A percentile compares a stretch with the other conserved stretches of the same genome.
Evolutionary conservation across 2,888 invertebrate species (phyloP).

Genomic region (Coronaproctus castanopsis): DNA sequence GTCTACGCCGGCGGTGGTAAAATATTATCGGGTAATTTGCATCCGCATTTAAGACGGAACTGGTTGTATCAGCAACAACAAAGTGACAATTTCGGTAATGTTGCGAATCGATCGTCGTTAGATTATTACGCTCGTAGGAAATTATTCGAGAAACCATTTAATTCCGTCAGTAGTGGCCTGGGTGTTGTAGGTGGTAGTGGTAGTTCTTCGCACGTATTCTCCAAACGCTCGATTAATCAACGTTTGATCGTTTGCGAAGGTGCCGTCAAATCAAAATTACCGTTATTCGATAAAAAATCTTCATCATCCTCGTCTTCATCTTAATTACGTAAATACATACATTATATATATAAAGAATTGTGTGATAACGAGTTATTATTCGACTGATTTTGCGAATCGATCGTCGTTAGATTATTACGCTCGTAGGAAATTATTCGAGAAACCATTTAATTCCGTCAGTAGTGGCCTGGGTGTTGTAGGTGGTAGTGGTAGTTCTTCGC

Average conservation of each 20-base stretch:
- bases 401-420: slow-evolving; percentile 7
- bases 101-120: slow-evolving; percentile 4
- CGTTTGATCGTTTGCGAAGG: slow-evolving; percentile 63
- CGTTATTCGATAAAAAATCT: slow-evolving; percentile 59
- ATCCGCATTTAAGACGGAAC: slow-evolving; percentile 5
- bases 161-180: too few relatives aligned
- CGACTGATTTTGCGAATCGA: too few relatives aligned
- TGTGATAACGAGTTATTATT: too few relatives aligned
- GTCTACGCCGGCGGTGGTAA: slow-evolving; percentile 6
- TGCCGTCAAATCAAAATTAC: slow-evolving; percentile 65
- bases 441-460: slow-evolving; percentile 8
- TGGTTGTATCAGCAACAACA: slow-evolving; percentile 8
- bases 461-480: too few relatives aligned
- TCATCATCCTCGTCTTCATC: too few relatives aligned
- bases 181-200: too few relatives aligned
- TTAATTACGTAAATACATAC: too few relatives aligned
- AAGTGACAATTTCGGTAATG: too few relatives aligned
- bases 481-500: too few relatives aligned
- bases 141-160: slow-evolving; percentile 11
- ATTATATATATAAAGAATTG: too few relatives aligned
- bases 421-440: slow-evolving; percentile 11
- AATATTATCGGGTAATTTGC: slow-evolving; percentile 3
- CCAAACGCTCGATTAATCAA: slow-evolving; percentile 10
- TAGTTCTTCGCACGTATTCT: slow-evolving; percentile 7
- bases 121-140: slow-evolving; percentile 9